These are phyloP conservation scores for Amphipoea lucens DNA, from an alignment of 2,888 invertebrate genomes.

Conservation along the genomic window DNA sequence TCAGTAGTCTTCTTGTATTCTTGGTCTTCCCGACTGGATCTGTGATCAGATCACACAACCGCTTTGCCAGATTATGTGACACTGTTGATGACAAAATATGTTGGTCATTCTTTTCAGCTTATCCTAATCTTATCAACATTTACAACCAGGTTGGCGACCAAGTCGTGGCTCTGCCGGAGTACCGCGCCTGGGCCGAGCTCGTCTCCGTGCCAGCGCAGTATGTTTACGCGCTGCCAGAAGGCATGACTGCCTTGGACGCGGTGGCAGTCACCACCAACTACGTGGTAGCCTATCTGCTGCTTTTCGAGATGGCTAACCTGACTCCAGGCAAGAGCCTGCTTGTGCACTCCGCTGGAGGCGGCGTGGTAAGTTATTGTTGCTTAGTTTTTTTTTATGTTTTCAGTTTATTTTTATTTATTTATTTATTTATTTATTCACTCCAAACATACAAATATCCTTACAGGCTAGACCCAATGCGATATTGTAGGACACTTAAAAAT, in stretches of 20 bases:
- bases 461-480: too few relatives aligned
- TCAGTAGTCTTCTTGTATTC: neutral
- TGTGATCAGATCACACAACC: neutral
- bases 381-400: neutral
- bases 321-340: constrained; percentile 94
- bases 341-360: constrained; percentile 96
- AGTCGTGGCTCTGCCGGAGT: constrained; percentile 96
- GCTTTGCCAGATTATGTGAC: neutral
- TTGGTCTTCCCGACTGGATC: neutral
- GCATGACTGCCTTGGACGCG: constrained; percentile 94
- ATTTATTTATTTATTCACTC: too few relatives aligned
- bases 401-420: too few relatives aligned
- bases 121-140: constrained; percentile 17
- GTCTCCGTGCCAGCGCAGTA: constrained; percentile 95
- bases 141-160: constrained; percentile 93
- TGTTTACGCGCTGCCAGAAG: constrained; percentile 94
- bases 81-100: neutral
- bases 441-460: too few relatives aligned
- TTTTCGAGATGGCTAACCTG: constrained; percentile 95
- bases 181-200: constrained; percentile 96
- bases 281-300: constrained; percentile 95
- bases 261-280: constrained; percentile 96
- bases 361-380: constrained; percentile 92
- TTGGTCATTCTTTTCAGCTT: neutral
- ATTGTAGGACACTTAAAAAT: too few relatives aligned